These are phyloP conservation scores for Actinia tenebrosa DNA, from an alignment of 64 coral and sea anemone genomes.

Conservation along the genomic window DNA sequence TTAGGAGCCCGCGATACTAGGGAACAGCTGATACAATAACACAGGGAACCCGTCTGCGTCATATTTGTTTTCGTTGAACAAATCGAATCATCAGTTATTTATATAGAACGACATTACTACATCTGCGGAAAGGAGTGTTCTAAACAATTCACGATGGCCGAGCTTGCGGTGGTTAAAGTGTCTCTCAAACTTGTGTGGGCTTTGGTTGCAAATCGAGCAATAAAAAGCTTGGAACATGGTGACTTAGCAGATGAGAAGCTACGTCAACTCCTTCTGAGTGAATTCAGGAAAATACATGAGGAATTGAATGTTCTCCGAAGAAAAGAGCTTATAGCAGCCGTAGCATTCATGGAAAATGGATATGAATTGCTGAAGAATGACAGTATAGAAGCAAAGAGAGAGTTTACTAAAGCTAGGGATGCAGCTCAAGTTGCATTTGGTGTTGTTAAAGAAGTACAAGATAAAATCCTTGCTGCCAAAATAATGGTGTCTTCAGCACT, in stretches of 20 bases:
- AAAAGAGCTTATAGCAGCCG: conserved; percentile 90
- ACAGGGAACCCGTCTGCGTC: not conserved
- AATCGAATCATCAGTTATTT: conserved; percentile 13
- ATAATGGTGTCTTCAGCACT: conserved; percentile 93
- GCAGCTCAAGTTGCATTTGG: conserved; percentile 89
- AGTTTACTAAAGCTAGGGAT: conserved; percentile 96
- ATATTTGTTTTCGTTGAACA: conserved; percentile 2
- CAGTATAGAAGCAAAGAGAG: conserved; percentile 76
- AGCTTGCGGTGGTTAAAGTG: conserved; percentile 72
- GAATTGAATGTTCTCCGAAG: conserved; percentile 75
- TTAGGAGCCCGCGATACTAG: not conserved
- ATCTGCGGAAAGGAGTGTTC: too few relatives aligned
- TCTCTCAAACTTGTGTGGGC: conserved; percentile 91
- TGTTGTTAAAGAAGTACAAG: conserved; percentile 73
- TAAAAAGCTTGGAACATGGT: conserved; percentile 68
- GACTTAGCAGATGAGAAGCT: conserved; percentile 80
- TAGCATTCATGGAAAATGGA: conserved; percentile 96
- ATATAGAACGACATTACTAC: too few relatives aligned
- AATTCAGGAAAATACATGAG: conserved; percentile 89
- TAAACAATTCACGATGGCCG: conserved; percentile 50
- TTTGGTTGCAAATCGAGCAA: conserved; percentile 85
- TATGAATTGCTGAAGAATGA: conserved; percentile 87
- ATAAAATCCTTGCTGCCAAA: conserved; percentile 94
- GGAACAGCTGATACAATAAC: not conserved
- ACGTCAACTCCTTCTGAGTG: conserved; percentile 75